Evolutionary conservation across 2,888 invertebrate genomes (phyloP), one percentile per base, ranked within the genome.

Genomic region (Meganola albula): DNA sequence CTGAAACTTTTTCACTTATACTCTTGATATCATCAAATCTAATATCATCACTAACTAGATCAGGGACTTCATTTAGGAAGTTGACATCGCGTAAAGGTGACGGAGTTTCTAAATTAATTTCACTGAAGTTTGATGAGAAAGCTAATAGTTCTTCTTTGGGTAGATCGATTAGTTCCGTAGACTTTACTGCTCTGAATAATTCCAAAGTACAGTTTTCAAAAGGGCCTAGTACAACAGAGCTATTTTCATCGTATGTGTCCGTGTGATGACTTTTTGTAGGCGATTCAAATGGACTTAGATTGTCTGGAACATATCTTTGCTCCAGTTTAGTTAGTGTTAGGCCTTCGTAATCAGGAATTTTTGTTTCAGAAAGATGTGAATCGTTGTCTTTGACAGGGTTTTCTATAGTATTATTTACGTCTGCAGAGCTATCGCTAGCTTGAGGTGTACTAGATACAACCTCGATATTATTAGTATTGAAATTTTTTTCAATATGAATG

Each of bases 201-300:
- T 88, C 88, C 20, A 87, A 59, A 0, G 86, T 75, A 48, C 84
- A 88, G 49, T 88, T 88, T 44, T 89, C 88, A 47, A 88, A 88
- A 0, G 89, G 86, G 1, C 89, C 89, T 21, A 89, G 50, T 7
- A 89, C 88, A 3, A 89, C 88, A n/a, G 85, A 85, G 35, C 85
- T 83, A 54, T 86, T 79, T 55, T 83, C 83, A 26, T 84, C 79
- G 40, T 75, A 83, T 0, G 85, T 85, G 27, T 85, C 85, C 4
- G 72, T 86, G 30, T 68, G 85, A 37, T 74, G 79, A 35, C 79
- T 82, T 61, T 79, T 82, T 1, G 83, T 76, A 0, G 83, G 83
- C 14, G 84, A 85, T 45, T 84, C 85, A 35, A 76, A 77, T 2
- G 85, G 83, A 41, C 83, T 85, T 25, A 75, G 32, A 9, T 48